Conservation (phyloP, 1,140 invertebrate species). For the Eulimnadia texana region DNA sequence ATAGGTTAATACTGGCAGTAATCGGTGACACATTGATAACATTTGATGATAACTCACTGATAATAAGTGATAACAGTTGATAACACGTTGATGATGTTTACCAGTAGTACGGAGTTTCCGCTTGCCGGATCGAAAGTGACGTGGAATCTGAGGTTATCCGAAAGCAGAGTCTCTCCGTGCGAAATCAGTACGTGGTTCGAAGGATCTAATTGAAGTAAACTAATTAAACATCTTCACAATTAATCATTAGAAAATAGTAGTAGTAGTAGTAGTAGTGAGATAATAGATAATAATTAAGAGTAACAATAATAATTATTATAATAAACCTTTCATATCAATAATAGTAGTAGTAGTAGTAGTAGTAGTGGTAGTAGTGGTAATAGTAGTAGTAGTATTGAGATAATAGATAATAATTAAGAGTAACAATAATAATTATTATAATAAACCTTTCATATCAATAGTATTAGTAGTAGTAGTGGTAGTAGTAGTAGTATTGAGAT, state of each 20-base stretch:
- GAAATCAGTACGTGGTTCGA: neutral
- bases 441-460: conserved; percentile 12
- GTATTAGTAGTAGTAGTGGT: too few species aligned
- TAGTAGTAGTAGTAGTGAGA: neutral
- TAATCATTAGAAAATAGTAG: neutral
- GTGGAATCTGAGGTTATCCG: neutral
- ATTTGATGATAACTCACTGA: neutral
- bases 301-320: neutral
- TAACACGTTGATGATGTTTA: neutral
- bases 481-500: too few species aligned
- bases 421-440: neutral
- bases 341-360: neutral
- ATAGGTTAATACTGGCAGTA: too few species aligned
- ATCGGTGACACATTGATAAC: neutral
- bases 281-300: neutral
- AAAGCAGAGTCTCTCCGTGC: neutral
- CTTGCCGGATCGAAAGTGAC: neutral
- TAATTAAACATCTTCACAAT: neutral
- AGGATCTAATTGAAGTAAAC: neutral
- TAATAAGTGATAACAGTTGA: neutral
- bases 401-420: neutral
- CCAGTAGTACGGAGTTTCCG: neutral
- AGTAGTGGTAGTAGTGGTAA: neutral
- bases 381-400: neutral
- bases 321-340: neutral